Evolutionary conservation across 2,888 invertebrate genomes (phyloP).

Genomic region (Cataglyphis cursor): DNA sequence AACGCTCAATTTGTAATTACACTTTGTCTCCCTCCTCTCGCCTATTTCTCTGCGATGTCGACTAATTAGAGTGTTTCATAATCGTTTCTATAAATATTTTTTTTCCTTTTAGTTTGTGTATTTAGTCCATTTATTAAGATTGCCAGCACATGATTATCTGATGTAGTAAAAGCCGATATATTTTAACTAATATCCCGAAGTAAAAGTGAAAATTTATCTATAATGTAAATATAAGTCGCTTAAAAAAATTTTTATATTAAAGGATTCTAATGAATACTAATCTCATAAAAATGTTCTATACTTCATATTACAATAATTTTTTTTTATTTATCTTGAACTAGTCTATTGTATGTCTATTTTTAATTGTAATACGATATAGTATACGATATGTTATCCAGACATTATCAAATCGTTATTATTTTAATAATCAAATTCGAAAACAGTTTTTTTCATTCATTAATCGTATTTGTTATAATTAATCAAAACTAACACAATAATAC

Average conservation of each 20-base stretch:
- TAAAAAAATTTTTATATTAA: not conserved
- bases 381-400: not conserved
- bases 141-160: not conserved
- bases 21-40: not conserved
- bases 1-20: slow-evolving; percentile 41
- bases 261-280: not conserved
- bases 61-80: slow-evolving; percentile 22
- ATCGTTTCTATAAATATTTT: not conserved
- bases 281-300: not conserved
- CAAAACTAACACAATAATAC: not conserved
- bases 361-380: not conserved
- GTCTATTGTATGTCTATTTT: not conserved
- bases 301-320: not conserved
- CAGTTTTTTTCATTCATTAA: not conserved
- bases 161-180: not conserved
- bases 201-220: not conserved
- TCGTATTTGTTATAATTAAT: not conserved
- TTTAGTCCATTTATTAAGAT: not conserved
- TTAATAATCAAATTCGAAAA: not conserved
- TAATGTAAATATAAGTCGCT: not conserved
- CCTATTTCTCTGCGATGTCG: not conserved
- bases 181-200: not conserved
- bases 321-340: not conserved
- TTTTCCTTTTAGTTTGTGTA: not conserved
- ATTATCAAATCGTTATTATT: not conserved